phyloP scores from a whole-genome alignment of 2,888 invertebrate genomes.

The Zaprionus obscuricornis region DNA sequence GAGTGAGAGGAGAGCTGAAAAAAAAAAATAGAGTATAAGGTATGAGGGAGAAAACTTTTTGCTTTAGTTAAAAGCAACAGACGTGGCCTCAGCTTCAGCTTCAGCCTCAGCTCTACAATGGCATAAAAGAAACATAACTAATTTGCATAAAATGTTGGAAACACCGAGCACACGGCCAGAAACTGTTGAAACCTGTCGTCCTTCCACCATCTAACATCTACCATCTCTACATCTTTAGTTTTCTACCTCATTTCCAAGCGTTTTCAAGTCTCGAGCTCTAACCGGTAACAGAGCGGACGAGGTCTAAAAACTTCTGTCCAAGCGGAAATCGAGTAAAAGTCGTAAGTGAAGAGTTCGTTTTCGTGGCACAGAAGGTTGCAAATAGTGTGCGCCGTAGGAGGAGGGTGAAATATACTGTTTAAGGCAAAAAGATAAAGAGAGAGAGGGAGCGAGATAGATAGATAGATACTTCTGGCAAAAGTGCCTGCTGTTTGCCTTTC shows the following conservation, averaged over 20 bases:
- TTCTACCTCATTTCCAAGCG: too few species aligned
- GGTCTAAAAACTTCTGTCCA: constrained; percentile 45
- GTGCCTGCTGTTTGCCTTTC: constrained; percentile 8
- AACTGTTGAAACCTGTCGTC: background rate
- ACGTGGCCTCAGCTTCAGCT: constrained; percentile 36
- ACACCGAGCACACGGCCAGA: constrained; percentile 37
- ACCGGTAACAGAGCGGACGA: constrained; percentile 20
- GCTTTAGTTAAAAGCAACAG: constrained; percentile 54
- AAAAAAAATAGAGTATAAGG: background rate
- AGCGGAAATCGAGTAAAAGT: constrained; percentile 62
- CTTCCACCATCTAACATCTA: too few species aligned
- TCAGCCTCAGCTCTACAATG: constrained; percentile 32
- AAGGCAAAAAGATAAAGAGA: too few species aligned
- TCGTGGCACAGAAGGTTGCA: too few species aligned
- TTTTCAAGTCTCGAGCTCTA: too few species aligned
- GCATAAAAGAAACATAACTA: constrained; percentile 78
- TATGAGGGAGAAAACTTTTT: constrained; percentile 40
- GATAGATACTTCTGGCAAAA: too few species aligned
- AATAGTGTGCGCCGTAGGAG: too few species aligned
- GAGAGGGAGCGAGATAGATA: too few species aligned
- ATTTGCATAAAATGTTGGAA: constrained; percentile 74
- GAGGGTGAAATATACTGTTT: too few species aligned
- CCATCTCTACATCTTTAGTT: too few species aligned
- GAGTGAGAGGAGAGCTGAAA: too few species aligned
- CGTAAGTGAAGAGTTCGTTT: constrained; percentile 51